These are phyloP conservation scores for Aphaenogaster rudis DNA, from an alignment of 1,140 invertebrate genomes.

Conservation along the genomic window DNA sequence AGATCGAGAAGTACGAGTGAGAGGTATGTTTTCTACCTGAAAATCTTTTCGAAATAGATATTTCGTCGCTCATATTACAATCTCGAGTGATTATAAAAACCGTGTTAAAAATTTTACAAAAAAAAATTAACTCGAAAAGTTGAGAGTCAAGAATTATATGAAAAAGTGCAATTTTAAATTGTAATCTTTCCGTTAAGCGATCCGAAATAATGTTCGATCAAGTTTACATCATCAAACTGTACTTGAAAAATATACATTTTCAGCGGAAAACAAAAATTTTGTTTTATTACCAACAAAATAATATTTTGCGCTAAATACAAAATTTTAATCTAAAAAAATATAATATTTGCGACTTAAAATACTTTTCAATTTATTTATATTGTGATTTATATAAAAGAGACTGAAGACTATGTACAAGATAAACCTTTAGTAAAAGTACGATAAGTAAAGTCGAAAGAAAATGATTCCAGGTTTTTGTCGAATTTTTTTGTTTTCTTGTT, in stretches of 20 bases:
- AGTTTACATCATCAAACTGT: not conserved
- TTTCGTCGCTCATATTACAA: not conserved
- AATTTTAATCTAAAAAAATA: not conserved
- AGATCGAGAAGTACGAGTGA: not conserved
- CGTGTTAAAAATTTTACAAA: not conserved
- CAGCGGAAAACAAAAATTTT: not conserved
- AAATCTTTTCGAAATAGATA: not conserved
- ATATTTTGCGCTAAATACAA: constrained; percentile 4
- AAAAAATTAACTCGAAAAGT: not conserved
- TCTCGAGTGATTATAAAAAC: not conserved
- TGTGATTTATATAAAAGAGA: not conserved
- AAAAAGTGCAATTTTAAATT: not conserved
- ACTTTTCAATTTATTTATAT: not conserved
- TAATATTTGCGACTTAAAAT: constrained; percentile 12
- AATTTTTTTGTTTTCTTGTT: not conserved
- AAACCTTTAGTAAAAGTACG: not conserved
- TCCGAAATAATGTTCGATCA: not conserved
- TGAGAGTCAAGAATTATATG: not conserved
- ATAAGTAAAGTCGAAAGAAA: not conserved
- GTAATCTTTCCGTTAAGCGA: not conserved
- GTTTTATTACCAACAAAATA: not conserved
- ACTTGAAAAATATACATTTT: not conserved
- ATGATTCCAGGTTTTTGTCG: not conserved
- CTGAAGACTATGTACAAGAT: not conserved
- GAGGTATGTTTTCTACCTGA: constrained; percentile 12